Base-by-base conservation (phyloP, 53 echinoderm and acorn worm genomes). In the Arbacia lixula region DNA sequence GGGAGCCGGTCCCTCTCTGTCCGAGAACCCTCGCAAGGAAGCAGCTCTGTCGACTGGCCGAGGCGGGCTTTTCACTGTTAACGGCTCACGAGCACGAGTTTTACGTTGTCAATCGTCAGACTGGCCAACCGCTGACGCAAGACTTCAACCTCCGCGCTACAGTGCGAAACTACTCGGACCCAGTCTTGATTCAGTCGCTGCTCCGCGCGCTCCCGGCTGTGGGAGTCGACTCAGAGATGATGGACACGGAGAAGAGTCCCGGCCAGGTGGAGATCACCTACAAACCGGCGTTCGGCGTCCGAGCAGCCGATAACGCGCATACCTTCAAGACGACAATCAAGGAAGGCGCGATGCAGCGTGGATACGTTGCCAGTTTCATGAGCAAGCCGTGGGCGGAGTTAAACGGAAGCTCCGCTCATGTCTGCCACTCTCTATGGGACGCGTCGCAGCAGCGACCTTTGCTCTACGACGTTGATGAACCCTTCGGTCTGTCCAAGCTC, bases 341-440 rank as follows among this genome's bases (percentile, higher is more conserved):
- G 79, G 94, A 94, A 49, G 86, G 91, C 20, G 86, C 89, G 0
- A 86, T 89, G 72, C 89, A 87, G 56, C 62, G 84, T 19, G 89
- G 89, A 26, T 87, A 89, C 67, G 84, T 85, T 30, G 91, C 94
- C 6, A 86, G 85, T 21, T 94, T 94, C 39, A 94, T 94, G 94
- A 87, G 89, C 57, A 91, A 91, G 81, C 94, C 94, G n/a, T 94
- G 88, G 88, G 25, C 32, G 3, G 86, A 87, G 57, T 61, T 66
- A 20, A 71, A 77, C 41, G 91, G 91, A 0, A 87, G 86, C 43
- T 94, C 94, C n/a, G 91, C 86, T 50, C 94, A 91, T 63, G 84
- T 91, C 16, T 88, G 89, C 29, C 91, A 94, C 20, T 94, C 94
- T 32, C 71, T 94, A n/a, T 94, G 94, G 94, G 89, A 89, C 72